Evolutionary conservation across 1,140 invertebrate genomes (phyloP).

Genomic region (Thrips palmi): DNA sequence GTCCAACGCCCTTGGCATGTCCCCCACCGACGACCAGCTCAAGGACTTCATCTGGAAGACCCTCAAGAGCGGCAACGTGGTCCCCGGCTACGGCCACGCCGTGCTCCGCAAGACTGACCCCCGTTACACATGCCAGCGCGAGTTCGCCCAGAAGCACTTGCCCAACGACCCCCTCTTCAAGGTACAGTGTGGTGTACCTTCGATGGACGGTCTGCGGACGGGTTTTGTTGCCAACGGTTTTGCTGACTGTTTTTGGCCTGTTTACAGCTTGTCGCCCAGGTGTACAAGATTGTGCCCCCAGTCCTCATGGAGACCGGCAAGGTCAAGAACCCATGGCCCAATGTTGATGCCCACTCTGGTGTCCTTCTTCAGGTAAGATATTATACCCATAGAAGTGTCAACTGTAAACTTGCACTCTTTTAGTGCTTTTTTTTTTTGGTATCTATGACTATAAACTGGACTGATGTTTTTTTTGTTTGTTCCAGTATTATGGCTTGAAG

Average conservation of each 20-base stretch:
- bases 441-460: slow-evolving; percentile 7
- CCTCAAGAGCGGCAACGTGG: slow-evolving; percentile 84
- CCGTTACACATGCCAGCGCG: slow-evolving; percentile 81
- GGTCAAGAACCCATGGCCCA: slow-evolving; percentile 97
- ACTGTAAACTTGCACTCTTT: not conserved
- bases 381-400: not conserved
- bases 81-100: slow-evolving; percentile 94
- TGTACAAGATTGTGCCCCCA: slow-evolving; percentile 90
- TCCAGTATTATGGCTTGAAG: slow-evolving; percentile 85
- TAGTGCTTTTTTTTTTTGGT: not conserved
- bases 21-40: slow-evolving; percentile 68
- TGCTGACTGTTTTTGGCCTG: slow-evolving; percentile 5
- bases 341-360: slow-evolving; percentile 95
- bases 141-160: slow-evolving; percentile 87
- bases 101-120: slow-evolving; percentile 94
- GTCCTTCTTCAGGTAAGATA: slow-evolving; percentile 61
- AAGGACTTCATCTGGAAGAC: slow-evolving; percentile 92
- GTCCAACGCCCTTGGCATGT: slow-evolving; percentile 56
- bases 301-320: slow-evolving; percentile 87
- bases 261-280: slow-evolving; percentile 58
- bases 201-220: not conserved
- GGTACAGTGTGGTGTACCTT: slow-evolving; percentile 20
- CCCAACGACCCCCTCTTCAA: slow-evolving; percentile 85
- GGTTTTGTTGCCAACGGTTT: not conserved
- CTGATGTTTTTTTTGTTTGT: slow-evolving; percentile 20